These are phyloP conservation scores for Zosterops lateralis DNA, from an alignment of 2,113 vertebrate species.

Conservation along the genomic window DNA sequence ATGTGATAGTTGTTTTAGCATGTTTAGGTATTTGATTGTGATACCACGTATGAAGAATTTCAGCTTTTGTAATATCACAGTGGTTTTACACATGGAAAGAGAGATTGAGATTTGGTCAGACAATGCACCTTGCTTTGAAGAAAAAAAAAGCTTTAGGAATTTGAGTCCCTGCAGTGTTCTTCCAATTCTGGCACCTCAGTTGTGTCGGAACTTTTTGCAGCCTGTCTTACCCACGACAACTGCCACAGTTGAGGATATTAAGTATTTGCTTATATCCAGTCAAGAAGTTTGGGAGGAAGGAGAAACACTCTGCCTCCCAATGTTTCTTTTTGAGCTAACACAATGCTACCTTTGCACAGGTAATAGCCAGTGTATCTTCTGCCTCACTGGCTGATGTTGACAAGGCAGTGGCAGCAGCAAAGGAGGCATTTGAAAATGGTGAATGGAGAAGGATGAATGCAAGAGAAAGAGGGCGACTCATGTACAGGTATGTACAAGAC, in stretches of 20 bases:
- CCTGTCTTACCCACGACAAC: background rate
- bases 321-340: background rate
- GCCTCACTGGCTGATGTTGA: constrained; percentile 80
- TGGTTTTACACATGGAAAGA: background rate
- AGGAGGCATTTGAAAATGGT: constrained; percentile 82
- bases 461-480: constrained; percentile 75
- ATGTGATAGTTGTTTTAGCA: background rate
- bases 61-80: background rate
- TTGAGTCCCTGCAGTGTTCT: background rate
- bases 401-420: constrained; percentile 82
- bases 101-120: background rate
- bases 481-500: constrained; percentile 75
- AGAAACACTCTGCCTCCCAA: background rate
- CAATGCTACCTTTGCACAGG: constrained; percentile 52
- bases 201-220: background rate
- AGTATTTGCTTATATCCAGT: background rate
- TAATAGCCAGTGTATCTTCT: constrained; percentile 79
- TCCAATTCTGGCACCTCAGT: background rate
- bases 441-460: constrained; percentile 85
- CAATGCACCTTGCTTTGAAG: background rate
- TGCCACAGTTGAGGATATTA: background rate
- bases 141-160: background rate
- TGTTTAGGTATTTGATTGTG: background rate
- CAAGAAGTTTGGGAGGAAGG: background rate
- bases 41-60: background rate